Evolutionary conservation across 2,888 invertebrate species (phyloP).

Genomic region (Agrilus cyanescens): DNA sequence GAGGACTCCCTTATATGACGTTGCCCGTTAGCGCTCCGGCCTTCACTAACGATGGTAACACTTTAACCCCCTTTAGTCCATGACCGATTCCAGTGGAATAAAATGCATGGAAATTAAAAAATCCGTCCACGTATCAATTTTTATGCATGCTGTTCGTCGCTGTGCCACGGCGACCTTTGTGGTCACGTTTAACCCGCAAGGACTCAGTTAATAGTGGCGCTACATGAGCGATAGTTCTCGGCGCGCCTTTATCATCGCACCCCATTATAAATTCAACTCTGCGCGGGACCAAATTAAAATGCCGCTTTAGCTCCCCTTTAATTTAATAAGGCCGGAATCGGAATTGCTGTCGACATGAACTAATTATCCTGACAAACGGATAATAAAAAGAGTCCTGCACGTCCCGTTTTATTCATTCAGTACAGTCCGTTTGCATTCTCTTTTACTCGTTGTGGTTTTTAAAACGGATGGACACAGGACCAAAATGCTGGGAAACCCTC

Average conservation of each 20-base stretch:
- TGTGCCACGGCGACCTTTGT: background rate
- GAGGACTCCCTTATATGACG: too few relatives aligned
- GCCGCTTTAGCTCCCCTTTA: slow-evolving; percentile 29
- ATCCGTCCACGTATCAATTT: too few relatives aligned
- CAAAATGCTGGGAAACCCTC: too few relatives aligned
- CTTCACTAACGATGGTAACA: too few relatives aligned
- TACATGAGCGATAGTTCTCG: slow-evolving; percentile 4
- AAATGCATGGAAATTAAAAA: too few relatives aligned
- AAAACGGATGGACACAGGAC: too few relatives aligned
- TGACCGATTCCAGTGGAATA: too few relatives aligned
- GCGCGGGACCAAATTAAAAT: slow-evolving; percentile 30
- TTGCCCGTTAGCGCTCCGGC: too few relatives aligned
- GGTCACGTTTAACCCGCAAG: too few relatives aligned
- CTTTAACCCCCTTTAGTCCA: too few relatives aligned
- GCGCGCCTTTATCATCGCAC: slow-evolving; percentile 8
- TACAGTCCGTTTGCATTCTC: background rate
- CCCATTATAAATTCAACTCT: slow-evolving; percentile 26
- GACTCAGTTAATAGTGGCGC: slow-evolving; percentile 4
- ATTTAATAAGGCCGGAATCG: slow-evolving; percentile 32
- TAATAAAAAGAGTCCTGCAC: slow-evolving; percentile 23
- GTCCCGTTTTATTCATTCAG: slow-evolving; percentile 16
- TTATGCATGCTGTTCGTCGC: too few relatives aligned
- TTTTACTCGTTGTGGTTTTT: too few relatives aligned
- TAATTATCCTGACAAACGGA: slow-evolving; percentile 33
- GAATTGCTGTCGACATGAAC: slow-evolving; percentile 27